Evolutionary conservation across 2,113 vertebrate species (phyloP), one percentile per base, ranked within the genome.

Genomic region (Montifringilla adamsi): DNA sequence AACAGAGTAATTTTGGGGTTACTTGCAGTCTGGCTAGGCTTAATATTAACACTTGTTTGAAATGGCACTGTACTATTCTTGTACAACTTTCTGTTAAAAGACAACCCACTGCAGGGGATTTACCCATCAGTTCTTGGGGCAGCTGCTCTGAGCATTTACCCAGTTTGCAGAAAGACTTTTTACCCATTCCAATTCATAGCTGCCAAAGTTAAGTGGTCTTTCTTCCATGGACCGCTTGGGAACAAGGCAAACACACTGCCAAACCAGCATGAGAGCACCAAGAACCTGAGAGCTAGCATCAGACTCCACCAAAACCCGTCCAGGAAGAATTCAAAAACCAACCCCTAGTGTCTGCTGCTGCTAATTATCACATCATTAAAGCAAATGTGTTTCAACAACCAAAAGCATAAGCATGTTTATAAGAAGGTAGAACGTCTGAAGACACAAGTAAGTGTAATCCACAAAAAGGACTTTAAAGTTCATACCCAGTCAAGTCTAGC

Each of bases 381-480:
- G 30, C 41, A 94, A 94, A 55, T 8, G 8, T 15, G 5, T 70
- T 78, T 72, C n/a, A 62, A 28, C 21, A 84, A 88, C 44, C 64
- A 24, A 89, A 94, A 93, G 43, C 13, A 94, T 84, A 93, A 92
- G n/a, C 43, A n/a, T n/a, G 14, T 52, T 89, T 81, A 50, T 31
- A 35, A 46, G 67, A 90, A 89, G 41, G 63, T 85, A 88, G 94
- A 87, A 84, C 81, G 47, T 94, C 53, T 94, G 78, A 83, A 89
- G 60, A 89, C 30, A 84, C 63, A 79, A 95, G 66, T 53, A 96
- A 96, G 19, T 74, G 41, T 94, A 46, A 80, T 47, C 77, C 91
- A 86, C 58, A 64, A 49, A 84, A 94, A 96, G 26, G 66, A 87
- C 70, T 97, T 91, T 88, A 89, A 96, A 94, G 93, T 96, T 97